phyloP scores from a whole-genome alignment of 2,797 vertebrate genomes.

The Halcyon badia region DNA sequence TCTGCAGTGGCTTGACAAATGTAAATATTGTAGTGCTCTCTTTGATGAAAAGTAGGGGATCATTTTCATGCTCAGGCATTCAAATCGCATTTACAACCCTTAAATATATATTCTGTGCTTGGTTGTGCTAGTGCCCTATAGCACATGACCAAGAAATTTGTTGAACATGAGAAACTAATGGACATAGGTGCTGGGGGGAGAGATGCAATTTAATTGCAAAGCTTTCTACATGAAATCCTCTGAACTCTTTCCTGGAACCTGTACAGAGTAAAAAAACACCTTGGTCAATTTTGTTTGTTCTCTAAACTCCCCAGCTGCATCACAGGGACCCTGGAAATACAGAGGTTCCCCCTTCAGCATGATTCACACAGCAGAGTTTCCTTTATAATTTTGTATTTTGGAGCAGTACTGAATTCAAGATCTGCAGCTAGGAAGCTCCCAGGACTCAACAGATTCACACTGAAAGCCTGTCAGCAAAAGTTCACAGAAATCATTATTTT shows the following conservation, averaged over 20 bases:
- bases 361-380: neutral
- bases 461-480: neutral
- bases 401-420: neutral
- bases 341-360: neutral
- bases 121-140: neutral
- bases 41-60: neutral
- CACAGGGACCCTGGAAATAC: neutral
- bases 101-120: neutral
- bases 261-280: neutral
- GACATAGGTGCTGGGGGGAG: neutral
- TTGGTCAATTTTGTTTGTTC: neutral
- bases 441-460: rapidly evolving
- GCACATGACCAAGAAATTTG: neutral
- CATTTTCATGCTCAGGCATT: neutral
- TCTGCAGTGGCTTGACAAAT: neutral
- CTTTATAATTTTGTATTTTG: neutral
- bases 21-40: neutral
- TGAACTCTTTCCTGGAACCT: neutral
- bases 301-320: neutral
- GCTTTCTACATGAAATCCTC: neutral
- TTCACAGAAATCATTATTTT: neutral
- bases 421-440: neutral
- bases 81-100: neutral
- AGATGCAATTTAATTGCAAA: neutral
- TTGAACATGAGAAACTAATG: neutral